Conservation (phyloP, 1,140 invertebrate species). For the Tetranychus cinnabarinus region DNA sequence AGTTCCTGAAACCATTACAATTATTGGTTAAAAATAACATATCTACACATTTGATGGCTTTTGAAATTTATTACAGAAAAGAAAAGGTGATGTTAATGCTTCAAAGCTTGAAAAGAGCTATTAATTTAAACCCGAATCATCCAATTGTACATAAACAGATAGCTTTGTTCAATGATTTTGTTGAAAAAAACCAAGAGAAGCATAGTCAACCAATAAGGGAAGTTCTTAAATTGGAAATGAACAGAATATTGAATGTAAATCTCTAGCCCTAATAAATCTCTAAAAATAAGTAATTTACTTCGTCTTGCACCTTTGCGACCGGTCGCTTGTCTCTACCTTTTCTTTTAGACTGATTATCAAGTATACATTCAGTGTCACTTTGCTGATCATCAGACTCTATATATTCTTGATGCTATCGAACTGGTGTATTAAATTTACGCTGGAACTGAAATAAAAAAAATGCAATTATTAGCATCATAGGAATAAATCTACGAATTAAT, state of each 20-base stretch:
- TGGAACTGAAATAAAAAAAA: too few relatives aligned
- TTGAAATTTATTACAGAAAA: constrained; percentile 88
- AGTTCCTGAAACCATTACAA: constrained; percentile 75
- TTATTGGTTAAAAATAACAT: constrained; percentile 54
- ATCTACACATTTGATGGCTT: constrained; percentile 86
- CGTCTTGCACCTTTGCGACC: background rate
- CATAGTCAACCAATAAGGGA: background rate
- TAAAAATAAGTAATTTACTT: constrained; percentile 7
- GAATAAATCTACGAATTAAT: too few relatives aligned
- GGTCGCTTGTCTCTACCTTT: background rate
- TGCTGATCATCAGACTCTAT: background rate
- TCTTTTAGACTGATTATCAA: background rate
- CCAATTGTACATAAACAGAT: constrained; percentile 2
- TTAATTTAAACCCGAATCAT: constrained; percentile 2
- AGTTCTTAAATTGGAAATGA: constrained; percentile 1
- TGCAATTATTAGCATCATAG: too few relatives aligned
- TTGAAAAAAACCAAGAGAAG: background rate
- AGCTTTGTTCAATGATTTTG: constrained; percentile 1
- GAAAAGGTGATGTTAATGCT: constrained; percentile 67
- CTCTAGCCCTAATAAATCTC: constrained; percentile 33
- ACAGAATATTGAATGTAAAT: background rate
- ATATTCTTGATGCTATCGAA: too few relatives aligned
- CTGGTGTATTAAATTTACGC: too few relatives aligned
- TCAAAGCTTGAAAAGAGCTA: constrained; percentile 48
- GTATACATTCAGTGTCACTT: background rate